These are phyloP conservation scores for Planococcus citri DNA, from an alignment of 1,140 invertebrate species.

Conservation along the genomic window DNA sequence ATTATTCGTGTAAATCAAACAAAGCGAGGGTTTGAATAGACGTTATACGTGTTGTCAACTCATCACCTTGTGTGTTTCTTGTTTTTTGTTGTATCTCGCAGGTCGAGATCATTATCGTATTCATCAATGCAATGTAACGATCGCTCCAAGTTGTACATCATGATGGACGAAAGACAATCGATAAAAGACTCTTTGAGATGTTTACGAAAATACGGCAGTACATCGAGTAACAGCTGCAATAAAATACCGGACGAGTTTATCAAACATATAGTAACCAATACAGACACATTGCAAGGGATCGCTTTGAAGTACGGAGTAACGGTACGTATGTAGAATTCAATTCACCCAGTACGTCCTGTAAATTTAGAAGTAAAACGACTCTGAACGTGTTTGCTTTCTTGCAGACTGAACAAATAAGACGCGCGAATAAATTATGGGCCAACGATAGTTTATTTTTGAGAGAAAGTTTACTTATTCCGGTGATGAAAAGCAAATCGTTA, in stretches of 20 bases:
- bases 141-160: conserved; percentile 1
- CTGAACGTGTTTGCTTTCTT: conserved; percentile 30
- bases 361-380: neutral
- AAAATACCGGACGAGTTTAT: conserved; percentile 46
- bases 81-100: neutral
- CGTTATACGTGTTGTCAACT: too few species aligned
- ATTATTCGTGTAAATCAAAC: too few species aligned
- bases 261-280: conserved; percentile 61
- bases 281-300: conserved; percentile 84
- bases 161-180: conserved; percentile 52
- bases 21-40: too few species aligned
- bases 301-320: conserved; percentile 83
- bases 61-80: too few species aligned
- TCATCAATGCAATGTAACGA: conserved; percentile 11
- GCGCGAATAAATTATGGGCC: conserved; percentile 74
- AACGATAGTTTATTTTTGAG: conserved; percentile 57
- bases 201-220: conserved; percentile 80
- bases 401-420: conserved; percentile 79
- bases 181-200: conserved; percentile 68
- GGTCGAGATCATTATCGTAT: neutral
- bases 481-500: conserved; percentile 11
- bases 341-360: neutral
- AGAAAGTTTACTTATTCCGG: conserved; percentile 29
- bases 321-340: conserved; percentile 53
- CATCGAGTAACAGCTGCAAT: conserved; percentile 48